These are phyloP conservation scores for Sinocyclocheilus anshuiensis DNA, from an alignment of 2,113 vertebrate species.

Conservation along the genomic window DNA sequence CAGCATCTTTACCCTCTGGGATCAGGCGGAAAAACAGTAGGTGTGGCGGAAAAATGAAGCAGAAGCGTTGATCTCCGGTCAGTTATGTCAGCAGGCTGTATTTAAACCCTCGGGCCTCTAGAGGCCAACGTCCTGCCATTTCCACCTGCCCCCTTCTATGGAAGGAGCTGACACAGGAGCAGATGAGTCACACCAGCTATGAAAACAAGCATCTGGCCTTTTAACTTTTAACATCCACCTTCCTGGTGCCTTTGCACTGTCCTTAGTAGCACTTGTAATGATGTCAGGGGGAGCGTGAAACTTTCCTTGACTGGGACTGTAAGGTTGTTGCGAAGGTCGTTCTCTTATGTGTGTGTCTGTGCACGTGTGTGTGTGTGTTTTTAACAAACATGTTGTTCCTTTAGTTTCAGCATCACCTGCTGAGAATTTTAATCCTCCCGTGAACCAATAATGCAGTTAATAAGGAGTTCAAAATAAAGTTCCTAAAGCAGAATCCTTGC, in stretches of 20 bases:
- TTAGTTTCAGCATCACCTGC: background rate
- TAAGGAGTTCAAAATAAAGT: background rate
- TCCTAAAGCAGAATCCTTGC: background rate
- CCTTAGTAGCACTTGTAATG: background rate
- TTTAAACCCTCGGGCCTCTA: slow-evolving; percentile 37
- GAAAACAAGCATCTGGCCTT: slow-evolving; percentile 35
- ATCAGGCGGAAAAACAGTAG: slow-evolving; percentile 30
- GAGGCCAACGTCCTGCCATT: slow-evolving; percentile 32
- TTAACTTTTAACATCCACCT: slow-evolving; percentile 21
- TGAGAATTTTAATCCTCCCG: slow-evolving; percentile 24
- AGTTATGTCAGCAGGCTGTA: slow-evolving; percentile 29
- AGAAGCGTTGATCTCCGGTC: slow-evolving; percentile 23
- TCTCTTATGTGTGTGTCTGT: background rate
- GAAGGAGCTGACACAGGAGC: slow-evolving; percentile 31
- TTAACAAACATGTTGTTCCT: background rate
- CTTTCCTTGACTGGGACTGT: background rate
- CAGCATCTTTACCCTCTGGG: slow-evolving; percentile 4
- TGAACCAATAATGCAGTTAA: background rate
- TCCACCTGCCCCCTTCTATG: slow-evolving; percentile 23
- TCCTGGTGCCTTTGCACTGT: slow-evolving; percentile 16
- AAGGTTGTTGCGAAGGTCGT: background rate
- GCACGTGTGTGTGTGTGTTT: background rate
- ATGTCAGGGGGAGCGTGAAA: slow-evolving; percentile 4
- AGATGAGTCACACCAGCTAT: slow-evolving; percentile 45
- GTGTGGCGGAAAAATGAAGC: slow-evolving; percentile 45